Conservation (phyloP, 2,113 vertebrate genomes). For the Brachyhypopomus occidentalis region DNA sequence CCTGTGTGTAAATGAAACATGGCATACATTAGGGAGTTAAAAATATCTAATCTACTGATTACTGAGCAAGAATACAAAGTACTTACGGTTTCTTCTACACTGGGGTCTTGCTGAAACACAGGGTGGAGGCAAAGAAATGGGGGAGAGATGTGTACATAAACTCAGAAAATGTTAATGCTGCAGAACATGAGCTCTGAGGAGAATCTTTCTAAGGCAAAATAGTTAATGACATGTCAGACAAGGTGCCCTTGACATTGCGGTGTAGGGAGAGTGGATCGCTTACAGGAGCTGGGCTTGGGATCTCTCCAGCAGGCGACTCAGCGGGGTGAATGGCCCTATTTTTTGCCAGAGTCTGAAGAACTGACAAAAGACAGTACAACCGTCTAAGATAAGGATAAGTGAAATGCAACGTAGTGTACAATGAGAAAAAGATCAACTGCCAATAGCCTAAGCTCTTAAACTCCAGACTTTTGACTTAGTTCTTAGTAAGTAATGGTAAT, state of each 20-base stretch:
- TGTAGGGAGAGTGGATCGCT: not conserved
- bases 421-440: not conserved
- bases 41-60: not conserved
- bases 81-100: constrained; percentile 58
- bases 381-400: constrained; percentile 18
- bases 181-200: not conserved
- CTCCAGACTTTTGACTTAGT: no score
- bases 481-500: no score
- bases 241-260: no score
- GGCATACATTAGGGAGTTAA: not conserved
- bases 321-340: constrained; percentile 56
- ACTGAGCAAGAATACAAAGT: not conserved
- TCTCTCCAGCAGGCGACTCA: constrained; percentile 48
- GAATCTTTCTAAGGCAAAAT: no score
- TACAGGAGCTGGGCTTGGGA: constrained; percentile 55
- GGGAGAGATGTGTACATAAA: not conserved
- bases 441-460: not conserved
- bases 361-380: constrained; percentile 44
- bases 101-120: constrained; percentile 51
- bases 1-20: not conserved
- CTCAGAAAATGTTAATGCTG: not conserved
- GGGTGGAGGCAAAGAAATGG: constrained; percentile 14
- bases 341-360: constrained; percentile 62
- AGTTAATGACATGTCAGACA: no score
- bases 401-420: not conserved